These are phyloP conservation scores for Entomobrya multifasciata DNA, from an alignment of 2,888 invertebrate species.

Conservation along the genomic window DNA sequence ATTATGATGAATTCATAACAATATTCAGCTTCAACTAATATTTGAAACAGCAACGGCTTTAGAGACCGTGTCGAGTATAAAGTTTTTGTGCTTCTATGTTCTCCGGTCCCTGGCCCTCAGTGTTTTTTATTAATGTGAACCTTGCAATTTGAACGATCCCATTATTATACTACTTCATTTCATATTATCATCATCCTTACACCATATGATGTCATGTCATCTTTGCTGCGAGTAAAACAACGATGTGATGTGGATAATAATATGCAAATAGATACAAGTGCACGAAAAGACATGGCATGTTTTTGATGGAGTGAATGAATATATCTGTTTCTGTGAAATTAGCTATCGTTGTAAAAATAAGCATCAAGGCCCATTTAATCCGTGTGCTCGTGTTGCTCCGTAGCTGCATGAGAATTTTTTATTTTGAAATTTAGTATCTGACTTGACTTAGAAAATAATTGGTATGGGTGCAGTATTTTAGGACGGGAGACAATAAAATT, in stretches of 20 bases:
- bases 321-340: not conserved
- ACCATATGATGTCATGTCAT: conserved; percentile 10
- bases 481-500: conserved; percentile 60
- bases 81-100: not conserved
- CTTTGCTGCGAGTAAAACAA: conserved; percentile 19
- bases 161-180: too few relatives aligned
- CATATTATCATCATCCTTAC: not conserved
- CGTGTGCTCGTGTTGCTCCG: not conserved
- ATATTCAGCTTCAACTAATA: conserved; percentile 18
- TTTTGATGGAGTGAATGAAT: not conserved
- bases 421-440: conserved; percentile 37
- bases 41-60: conserved; percentile 27
- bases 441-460: too few relatives aligned
- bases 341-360: conserved; percentile 15
- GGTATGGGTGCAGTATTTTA: conserved; percentile 25
- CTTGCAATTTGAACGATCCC: not conserved
- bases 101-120: conserved; percentile 10
- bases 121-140: conserved; percentile 14
- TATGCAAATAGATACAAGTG: conserved; percentile 24
- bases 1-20: conserved; percentile 34
- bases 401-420: not conserved
- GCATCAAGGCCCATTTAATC: conserved; percentile 47
- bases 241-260: not conserved
- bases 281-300: not conserved
- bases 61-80: conserved; percentile 35